Base-by-base conservation (phyloP, 2,113 vertebrate species). In the Oncorhynchus nerka region DNA sequence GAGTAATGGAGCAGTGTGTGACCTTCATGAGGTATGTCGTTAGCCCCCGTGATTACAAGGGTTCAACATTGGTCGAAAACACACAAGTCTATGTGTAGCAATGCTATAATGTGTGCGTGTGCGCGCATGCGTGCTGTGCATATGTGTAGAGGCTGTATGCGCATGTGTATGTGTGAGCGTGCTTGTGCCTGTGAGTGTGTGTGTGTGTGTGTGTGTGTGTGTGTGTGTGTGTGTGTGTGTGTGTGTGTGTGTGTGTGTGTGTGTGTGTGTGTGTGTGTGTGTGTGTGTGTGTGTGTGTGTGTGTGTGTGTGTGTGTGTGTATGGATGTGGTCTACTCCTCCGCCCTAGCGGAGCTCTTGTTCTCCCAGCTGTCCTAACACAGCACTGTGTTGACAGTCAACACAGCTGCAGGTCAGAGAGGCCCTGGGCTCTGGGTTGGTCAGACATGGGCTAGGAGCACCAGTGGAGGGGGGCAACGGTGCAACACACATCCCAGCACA, bases 301-400 rank as follows among this genome's bases (percentile, higher is more conserved):
- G 32, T 5, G 16, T 34, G 59, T 20, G 8, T 49, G 72, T 24
- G 39, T 45, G 39, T 77, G 66, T 88, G 82, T 84, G 77, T 73
- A 72, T 77, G 48, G 51, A 79, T 85, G 86, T 75, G 80, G 83
- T 89, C 81, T 78, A 78, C 85, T 85, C 86, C 89, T 86, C 90
- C 87, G 84, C 64, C 89, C 85, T 19, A 19, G 39, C 1, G 24
- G 24, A 24, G 83, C 83, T 90, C 88, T 90, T 92, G 84, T 92
- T 93, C 91, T 86, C 87, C 91, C 93, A 93, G 93, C 92, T 94
- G 93, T 93, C 92, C 91, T 92, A 93, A 93, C 92, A 93, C 89
- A 87, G 87, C 85, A 87, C 89, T 88, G 86, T 93, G 91, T 93
- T 94, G 91, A 93, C 91, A 93, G 89, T 93, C 92, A 93, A 93